A percentile compares a stretch with the other conserved stretches of the same genome.
Evolutionary conservation across 2,888 invertebrate species (phyloP).

Genomic region (Calameuta idolon): DNA sequence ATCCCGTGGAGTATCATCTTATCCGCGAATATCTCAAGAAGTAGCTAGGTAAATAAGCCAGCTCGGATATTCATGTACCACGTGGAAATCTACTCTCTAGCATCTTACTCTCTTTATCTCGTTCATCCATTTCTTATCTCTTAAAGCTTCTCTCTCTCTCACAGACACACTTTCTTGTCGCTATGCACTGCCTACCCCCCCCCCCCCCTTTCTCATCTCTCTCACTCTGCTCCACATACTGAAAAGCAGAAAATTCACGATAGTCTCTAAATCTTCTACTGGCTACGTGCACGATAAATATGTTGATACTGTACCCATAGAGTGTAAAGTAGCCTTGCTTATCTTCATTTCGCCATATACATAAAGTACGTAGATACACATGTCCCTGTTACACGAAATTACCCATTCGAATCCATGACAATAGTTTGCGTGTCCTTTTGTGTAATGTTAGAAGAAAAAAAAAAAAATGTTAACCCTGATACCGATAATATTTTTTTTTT

Average conservation of each 20-base stretch:
- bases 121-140: not conserved
- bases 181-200: not conserved
- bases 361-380: not conserved
- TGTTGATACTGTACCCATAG: slow-evolving; percentile 32
- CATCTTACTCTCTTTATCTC: slow-evolving; percentile 11
- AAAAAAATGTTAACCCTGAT: not conserved
- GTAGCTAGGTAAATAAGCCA: slow-evolving; percentile 45
- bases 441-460: not conserved
- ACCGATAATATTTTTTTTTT: not conserved
- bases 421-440: not conserved
- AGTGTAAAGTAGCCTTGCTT: slow-evolving; percentile 13
- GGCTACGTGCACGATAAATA: slow-evolving; percentile 34
- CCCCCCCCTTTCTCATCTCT: not conserved
- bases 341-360: not conserved
- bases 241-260: slow-evolving; percentile 21
- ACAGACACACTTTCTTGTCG: not conserved
- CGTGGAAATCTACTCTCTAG: slow-evolving; percentile 17
- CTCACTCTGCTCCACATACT: not conserved
- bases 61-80: slow-evolving; percentile 43
- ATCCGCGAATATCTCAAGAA: slow-evolving; percentile 38
- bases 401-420: not conserved
- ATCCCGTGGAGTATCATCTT: slow-evolving; percentile 30
- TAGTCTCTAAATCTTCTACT: slow-evolving; percentile 34
- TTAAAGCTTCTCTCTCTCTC: slow-evolving; percentile 6
- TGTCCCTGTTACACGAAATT: not conserved